Conservation (phyloP, 2,113 vertebrate species). For the Phyllostomus discolor region DNA sequence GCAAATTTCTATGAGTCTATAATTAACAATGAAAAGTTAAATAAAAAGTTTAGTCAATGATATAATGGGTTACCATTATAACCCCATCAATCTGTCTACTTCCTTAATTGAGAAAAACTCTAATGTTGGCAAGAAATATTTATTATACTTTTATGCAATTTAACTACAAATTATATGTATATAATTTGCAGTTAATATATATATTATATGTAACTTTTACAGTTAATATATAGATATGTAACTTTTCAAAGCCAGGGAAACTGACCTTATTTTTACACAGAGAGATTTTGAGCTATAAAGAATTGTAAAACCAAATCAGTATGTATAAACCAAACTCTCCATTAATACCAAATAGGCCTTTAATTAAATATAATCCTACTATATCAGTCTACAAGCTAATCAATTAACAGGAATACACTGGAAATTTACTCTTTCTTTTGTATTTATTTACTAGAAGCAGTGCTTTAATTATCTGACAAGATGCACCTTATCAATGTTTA, state of each 20-base stretch:
- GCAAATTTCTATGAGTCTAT: neutral
- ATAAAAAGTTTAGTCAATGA: neutral
- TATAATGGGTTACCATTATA: neutral
- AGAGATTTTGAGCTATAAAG: neutral
- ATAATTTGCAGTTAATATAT: too few species aligned
- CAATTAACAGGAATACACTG: neutral
- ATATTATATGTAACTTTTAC: too few species aligned
- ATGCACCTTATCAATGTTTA: neutral
- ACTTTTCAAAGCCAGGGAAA: neutral
- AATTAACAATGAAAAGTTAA: neutral
- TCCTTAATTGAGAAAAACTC: neutral
- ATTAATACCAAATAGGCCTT: neutral
- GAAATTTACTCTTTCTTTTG: constrained; percentile 7
- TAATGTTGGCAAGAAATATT: neutral
- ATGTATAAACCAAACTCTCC: neutral
- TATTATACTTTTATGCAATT: neutral
- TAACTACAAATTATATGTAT: neutral
- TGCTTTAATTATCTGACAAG: constrained; percentile 31
- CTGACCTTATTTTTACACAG: neutral
- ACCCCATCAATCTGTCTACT: neutral
- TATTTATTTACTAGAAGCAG: constrained; percentile 35
- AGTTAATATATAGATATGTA: too few species aligned
- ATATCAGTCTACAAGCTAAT: neutral
- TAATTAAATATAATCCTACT: constrained; percentile 9
- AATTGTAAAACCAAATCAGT: neutral